Base-by-base conservation (phyloP, 1,140 invertebrate genomes). In the Berghia stephanieae region DNA sequence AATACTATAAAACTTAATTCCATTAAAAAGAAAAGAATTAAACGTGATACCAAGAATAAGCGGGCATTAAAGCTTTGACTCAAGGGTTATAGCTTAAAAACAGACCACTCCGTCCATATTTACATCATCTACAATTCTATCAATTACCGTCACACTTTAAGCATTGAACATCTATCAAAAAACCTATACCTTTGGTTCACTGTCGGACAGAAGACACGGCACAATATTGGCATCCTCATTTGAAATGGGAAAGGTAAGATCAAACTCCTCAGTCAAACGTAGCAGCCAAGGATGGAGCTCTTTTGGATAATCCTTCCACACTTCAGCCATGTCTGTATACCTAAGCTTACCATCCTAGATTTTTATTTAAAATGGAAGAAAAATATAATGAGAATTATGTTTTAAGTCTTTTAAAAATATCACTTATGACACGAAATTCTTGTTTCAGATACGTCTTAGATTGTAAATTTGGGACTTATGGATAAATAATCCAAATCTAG, bases 251-350 rank as follows among this genome's bases (percentile, higher is more conserved):
- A 88, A 89, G 1, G 88, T 89, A 68, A 89, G 80, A 74, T 89
- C 88, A 85, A 89, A 89, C 77, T 88, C 87, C 73, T 89, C 88
- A 0, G 88, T 89, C 38, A 89, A 80, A 44, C 86, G 79, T 18
- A 89, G 81, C 21, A 89, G 80, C 88, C 88, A 89, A 0, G 83
- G 82, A 69, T 87, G 88, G 10, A 89, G 80, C 0, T 84, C 79
- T 31, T 77, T 68, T 0, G 81, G 75, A 66, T 88, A 89, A 16
- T 83, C 78, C 24, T 80, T 66, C 88, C 88, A 89, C 21, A 89
- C 81, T 3, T 79, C 75, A n/a, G 57, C 77, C 72, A 89, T 80
- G 70, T 89, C 83, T n/a, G 81, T 80, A 63, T 87, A 82, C 5
- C 77, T 43, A 31, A 89, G 79, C 66, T 83, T 81, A 5, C 88